A percentile compares a stretch with the other conserved stretches of the same genome.
These are phyloP conservation scores for Conistra vaccinii DNA, from an alignment of 2,888 invertebrate species.

Conservation along the genomic window DNA sequence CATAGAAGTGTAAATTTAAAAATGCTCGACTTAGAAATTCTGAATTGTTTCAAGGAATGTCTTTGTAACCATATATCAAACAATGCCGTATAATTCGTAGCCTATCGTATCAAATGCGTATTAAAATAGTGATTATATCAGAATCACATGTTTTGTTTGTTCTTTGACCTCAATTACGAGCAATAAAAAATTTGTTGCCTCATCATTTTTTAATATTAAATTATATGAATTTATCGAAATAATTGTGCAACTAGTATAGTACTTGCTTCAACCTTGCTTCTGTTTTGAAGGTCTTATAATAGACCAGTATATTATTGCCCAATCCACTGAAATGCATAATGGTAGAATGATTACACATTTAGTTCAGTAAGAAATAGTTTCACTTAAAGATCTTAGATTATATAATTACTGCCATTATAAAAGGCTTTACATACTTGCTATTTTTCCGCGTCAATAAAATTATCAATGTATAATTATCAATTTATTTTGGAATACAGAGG, in stretches of 20 bases:
- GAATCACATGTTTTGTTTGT: conserved; percentile 36
- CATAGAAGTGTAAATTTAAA: conserved; percentile 35
- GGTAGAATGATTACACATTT: neutral
- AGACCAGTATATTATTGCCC: conserved; percentile 12
- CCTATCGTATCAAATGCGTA: conserved; percentile 22
- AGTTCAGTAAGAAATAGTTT: conserved; percentile 6
- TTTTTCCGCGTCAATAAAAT: conserved; percentile 4
- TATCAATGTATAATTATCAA: neutral
- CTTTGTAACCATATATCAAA: conserved; percentile 17
- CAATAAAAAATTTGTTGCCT: conserved; percentile 27
- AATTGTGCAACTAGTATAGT: conserved; percentile 4
- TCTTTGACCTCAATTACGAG: conserved; percentile 46
- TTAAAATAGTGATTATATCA: conserved; percentile 16
- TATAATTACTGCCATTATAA: neutral
- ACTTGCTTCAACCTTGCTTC: conserved; percentile 13
- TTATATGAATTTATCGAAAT: conserved; percentile 8
- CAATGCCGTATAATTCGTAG: conserved; percentile 17
- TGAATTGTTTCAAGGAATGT: conserved; percentile 22
- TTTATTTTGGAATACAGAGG: conserved; percentile 17
- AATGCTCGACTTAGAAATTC: conserved; percentile 9
- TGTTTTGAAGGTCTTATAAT: conserved; percentile 8
- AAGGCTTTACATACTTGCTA: neutral
- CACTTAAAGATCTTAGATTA: neutral
- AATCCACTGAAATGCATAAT: conserved; percentile 22
- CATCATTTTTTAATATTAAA: conserved; percentile 33